Base-by-base conservation (phyloP, 2,113 vertebrate species). In the Nothoprocta perdicaria region DNA sequence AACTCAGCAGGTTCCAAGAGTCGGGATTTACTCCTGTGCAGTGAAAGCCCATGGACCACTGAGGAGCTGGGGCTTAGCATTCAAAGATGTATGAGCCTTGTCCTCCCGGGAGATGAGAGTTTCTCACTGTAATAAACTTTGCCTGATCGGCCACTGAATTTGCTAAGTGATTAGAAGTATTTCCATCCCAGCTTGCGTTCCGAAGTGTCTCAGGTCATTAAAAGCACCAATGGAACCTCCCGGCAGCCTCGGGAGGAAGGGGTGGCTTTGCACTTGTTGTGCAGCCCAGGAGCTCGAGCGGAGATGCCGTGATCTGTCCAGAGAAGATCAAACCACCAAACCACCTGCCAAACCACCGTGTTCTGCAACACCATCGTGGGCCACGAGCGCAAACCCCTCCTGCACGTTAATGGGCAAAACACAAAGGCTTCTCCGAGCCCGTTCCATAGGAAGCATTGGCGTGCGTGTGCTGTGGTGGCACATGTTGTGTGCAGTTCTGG, bases 151-250 rank as follows among this genome's bases (percentile, higher is more conserved):
- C 38, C 74, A 23, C 58, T 69, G 87, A 58, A 10, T 78, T 35
- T 29, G 65, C 4, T 5, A 57, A 6, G 18, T 24, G 19, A 71
- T 86, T 33, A 46, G 16, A 72, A 75, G 19, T 3, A 23, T 77
- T 91, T 26, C 92, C 71, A 33, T 40, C 38, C 43, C 65, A n/a
- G 23, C 53, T 61, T 89, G 75, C 48, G 1, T 63, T 82, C 79
- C 33, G 40, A 40, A 58, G 69, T 9, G 43, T 92, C 78, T 90
- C 87, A 62, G 66, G 9, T 71, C 80, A 68, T 86, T 88, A 75
- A 80, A 83, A 93, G 53, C 38, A 40, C 77, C 69, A 80, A 89
- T 85, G 84, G 78, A 92, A 76, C 71, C 69, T 74, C 31, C 84
- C 82, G 71, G 8, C 55, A 69, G 60, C 81, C 35, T 13, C 45